Evolutionary conservation across 2,888 invertebrate genomes (phyloP), one percentile per base, ranked within the genome.

Genomic region (Acrobasis repandana): DNA sequence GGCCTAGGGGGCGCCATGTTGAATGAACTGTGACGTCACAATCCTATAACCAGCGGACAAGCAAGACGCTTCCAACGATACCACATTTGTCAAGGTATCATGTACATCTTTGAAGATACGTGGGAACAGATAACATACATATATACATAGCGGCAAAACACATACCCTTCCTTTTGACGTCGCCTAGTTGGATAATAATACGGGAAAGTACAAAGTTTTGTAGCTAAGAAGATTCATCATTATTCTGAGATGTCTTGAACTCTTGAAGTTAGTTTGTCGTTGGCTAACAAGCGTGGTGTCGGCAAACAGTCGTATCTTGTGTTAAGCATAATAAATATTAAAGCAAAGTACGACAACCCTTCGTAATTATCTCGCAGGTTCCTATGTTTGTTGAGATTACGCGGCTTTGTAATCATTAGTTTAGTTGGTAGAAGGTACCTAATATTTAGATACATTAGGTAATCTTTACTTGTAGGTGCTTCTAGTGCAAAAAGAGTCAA

Each of bases 261-360:
- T 28, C 28, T 28, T 28, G 28, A 28, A 8, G 4, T 8, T 11
- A 52, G 38, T 54, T 38, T 54, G 38, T 18, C 38, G 11, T 38
- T 18, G 38, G 38, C 54, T 34, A 54, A 54, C 38, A 54, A 54
- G 38, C 54, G 11, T n/a, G 11, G 38, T 43, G 11, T 20, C 5
- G 38, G 9, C 38, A 54, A 54, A 54, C 54, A 38, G 18, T 38
- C 18, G 11, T 38, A 43, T 54, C 54, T 3, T 36, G 54, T 18
- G 18, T 38, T 6, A 20, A 38, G 36, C 54, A 18, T 14, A 36
- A 18, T 43, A 38, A 54, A 50, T 50, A 50, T n/a, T 8, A 20
- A 54, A 36, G 52, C 11, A 52, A 54, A 54, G 54, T 54, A n/a
- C 14, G 20, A 38, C 18, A 38, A 38, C 38, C 38, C 38, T 2